Conservation (phyloP, 1,140 invertebrate species). For the Meloidogyne hapla region DNA sequence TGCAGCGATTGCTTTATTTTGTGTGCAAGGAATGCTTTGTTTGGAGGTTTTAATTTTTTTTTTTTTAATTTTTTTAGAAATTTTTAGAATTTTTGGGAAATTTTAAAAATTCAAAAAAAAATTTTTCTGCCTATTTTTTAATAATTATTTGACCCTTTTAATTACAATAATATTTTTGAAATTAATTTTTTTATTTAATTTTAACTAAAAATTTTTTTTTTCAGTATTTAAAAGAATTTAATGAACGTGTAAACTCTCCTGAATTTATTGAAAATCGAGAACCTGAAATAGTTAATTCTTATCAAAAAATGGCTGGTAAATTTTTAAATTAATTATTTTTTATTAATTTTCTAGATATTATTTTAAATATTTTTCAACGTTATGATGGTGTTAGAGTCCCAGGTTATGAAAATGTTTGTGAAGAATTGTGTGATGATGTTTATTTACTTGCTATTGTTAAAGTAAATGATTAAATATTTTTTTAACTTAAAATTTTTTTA, state of each 20-base stretch:
- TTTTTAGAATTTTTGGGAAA: too few relatives aligned
- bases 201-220: neutral
- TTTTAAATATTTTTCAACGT: slow-evolving; percentile 28
- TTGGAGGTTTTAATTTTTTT: slow-evolving; percentile 46
- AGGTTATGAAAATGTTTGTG: slow-evolving; percentile 36
- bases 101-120: too few relatives aligned
- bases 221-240: slow-evolving; percentile 29
- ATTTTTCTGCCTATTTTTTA: too few relatives aligned
- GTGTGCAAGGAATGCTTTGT: slow-evolving; percentile 35
- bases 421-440: slow-evolving; percentile 19
- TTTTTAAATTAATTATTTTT: too few relatives aligned
- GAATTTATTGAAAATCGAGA: slow-evolving; percentile 27
- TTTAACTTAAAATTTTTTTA: neutral
- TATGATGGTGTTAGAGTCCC: slow-evolving; percentile 38
- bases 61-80: too few relatives aligned
- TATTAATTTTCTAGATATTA: neutral
- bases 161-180: too few relatives aligned
- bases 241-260: slow-evolving; percentile 28
- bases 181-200: neutral
- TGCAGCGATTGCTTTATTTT: slow-evolving; percentile 42
- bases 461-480: neutral
- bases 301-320: slow-evolving; percentile 30
- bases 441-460: slow-evolving; percentile 39
- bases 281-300: slow-evolving; percentile 23
- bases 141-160: too few relatives aligned